These are phyloP conservation scores for Teinopalpus imperialis DNA, from an alignment of 2,888 invertebrate genomes.

Conservation along the genomic window DNA sequence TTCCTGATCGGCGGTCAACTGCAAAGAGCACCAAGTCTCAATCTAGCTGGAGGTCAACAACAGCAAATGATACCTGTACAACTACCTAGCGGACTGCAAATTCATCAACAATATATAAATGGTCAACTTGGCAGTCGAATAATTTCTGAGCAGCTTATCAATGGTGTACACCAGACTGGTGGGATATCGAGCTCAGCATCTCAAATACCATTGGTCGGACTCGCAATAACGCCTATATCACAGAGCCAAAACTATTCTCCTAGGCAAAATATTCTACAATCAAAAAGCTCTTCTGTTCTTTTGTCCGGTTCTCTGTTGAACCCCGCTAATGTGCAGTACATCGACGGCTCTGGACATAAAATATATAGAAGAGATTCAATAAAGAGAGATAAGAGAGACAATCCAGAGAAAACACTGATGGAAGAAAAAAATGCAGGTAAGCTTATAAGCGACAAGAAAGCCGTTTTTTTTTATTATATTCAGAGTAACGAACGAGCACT, in stretches of 20 bases:
- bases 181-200: constrained; percentile 33
- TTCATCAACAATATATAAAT: constrained; percentile 82
- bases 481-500: no score
- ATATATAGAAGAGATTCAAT: constrained; percentile 75
- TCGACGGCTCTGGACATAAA: constrained; percentile 79
- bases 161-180: constrained; percentile 46
- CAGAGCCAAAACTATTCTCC: constrained; percentile 39
- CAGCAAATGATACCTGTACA: constrained; percentile 75
- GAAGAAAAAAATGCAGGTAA: constrained; percentile 51
- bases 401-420: constrained; percentile 67
- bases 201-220: constrained; percentile 39
- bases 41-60: constrained; percentile 66
- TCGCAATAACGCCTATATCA: constrained; percentile 42
- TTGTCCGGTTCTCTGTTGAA: constrained; percentile 73
- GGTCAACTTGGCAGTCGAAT: constrained; percentile 84
- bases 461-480: no score
- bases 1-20: constrained; percentile 85
- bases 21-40: constrained; percentile 80
- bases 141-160: constrained; percentile 80
- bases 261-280: constrained; percentile 47
- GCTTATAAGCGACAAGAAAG: no score
- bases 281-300: constrained; percentile 58
- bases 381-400: constrained; percentile 73
- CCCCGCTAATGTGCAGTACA: constrained; percentile 84
- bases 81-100: constrained; percentile 71